Conservation (phyloP, 2,113 vertebrate genomes). For the Anarrhichthys ocellatus region DNA sequence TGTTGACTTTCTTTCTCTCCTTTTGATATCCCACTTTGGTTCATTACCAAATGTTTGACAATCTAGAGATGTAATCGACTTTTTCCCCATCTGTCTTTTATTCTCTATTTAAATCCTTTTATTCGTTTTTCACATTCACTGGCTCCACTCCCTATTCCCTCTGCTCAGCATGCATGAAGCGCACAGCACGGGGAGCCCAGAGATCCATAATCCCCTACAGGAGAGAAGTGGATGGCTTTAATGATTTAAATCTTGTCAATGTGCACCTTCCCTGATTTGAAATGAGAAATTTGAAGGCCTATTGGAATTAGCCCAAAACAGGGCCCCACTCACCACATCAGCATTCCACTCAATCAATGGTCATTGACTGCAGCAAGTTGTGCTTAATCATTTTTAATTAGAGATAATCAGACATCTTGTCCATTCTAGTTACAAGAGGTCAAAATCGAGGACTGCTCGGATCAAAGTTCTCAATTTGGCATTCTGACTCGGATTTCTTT, state of each 20-base stretch:
- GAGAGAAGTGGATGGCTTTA: slow-evolving; percentile 80
- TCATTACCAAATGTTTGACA: slow-evolving; percentile 67
- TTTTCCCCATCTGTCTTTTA: slow-evolving; percentile 39
- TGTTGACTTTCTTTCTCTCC: slow-evolving; percentile 43
- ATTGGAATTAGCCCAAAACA: slow-evolving; percentile 75
- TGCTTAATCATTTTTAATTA: slow-evolving; percentile 89
- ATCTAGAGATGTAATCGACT: slow-evolving; percentile 55
- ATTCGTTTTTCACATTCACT: slow-evolving; percentile 63
- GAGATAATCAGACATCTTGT: slow-evolving; percentile 86
- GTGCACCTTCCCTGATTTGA: slow-evolving; percentile 80
- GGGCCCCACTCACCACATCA: slow-evolving; percentile 76
- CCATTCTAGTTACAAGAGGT: slow-evolving; percentile 77
- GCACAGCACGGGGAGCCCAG: slow-evolving; percentile 58
- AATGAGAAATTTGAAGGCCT: slow-evolving; percentile 80
- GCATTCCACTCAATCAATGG: slow-evolving; percentile 83
- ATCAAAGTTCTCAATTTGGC: slow-evolving; percentile 75
- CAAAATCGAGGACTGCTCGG: slow-evolving; percentile 65
- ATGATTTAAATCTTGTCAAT: slow-evolving; percentile 84
- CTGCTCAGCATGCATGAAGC: slow-evolving; percentile 77
- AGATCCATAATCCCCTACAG: slow-evolving; percentile 81
- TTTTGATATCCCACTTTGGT: slow-evolving; percentile 38
- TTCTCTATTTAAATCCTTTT: slow-evolving; percentile 64
- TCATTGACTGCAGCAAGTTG: slow-evolving; percentile 83
- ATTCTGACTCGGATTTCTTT: slow-evolving; percentile 58
- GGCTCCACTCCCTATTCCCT: slow-evolving; percentile 58